phyloP scores from a whole-genome alignment of 2,888 invertebrate species.

The Epirrita christyi region DNA sequence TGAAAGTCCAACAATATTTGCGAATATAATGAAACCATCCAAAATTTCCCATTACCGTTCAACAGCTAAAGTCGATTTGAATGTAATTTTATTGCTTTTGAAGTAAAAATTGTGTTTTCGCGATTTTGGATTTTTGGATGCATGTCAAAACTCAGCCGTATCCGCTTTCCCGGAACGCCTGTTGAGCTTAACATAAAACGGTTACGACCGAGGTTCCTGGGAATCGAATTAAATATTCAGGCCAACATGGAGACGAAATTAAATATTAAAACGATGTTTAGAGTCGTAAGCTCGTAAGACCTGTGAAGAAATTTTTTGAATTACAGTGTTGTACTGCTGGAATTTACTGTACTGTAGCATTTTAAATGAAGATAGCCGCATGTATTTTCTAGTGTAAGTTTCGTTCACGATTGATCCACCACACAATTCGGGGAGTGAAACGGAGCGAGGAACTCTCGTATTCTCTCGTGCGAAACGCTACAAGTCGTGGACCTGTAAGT shows the following conservation, averaged over 20 bases:
- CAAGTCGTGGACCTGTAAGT: constrained; percentile 53
- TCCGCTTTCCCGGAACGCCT: constrained; percentile 23
- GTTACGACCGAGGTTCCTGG: constrained; percentile 34
- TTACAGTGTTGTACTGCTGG: constrained; percentile 10
- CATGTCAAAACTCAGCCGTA: constrained; percentile 13
- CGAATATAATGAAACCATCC: constrained; percentile 41
- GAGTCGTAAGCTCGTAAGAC: constrained; percentile 21
- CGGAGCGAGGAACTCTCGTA: constrained; percentile 51
- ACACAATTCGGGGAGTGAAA: constrained; percentile 53
- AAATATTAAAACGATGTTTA: constrained; percentile 42
- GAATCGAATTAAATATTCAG: constrained; percentile 39
- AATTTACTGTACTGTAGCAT: constrained; percentile 1
- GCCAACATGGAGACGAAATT: constrained; percentile 32
- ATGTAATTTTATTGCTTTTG: constrained; percentile 35
- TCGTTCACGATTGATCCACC: constrained; percentile 41
- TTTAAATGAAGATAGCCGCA: constrained; percentile 13
- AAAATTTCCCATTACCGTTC: constrained; percentile 38
- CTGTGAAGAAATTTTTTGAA: constrained; percentile 30
- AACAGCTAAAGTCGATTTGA: constrained; percentile 28
- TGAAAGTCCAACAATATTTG: constrained; percentile 24
- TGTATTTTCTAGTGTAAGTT: constrained; percentile 11
- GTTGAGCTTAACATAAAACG: constrained; percentile 36
- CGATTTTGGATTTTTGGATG: not conserved
- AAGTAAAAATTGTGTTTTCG: constrained; percentile 12
- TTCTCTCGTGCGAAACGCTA: constrained; percentile 60